Base-by-base conservation (phyloP, 2,888 invertebrate genomes). In the Osedax frankpressi region DNA sequence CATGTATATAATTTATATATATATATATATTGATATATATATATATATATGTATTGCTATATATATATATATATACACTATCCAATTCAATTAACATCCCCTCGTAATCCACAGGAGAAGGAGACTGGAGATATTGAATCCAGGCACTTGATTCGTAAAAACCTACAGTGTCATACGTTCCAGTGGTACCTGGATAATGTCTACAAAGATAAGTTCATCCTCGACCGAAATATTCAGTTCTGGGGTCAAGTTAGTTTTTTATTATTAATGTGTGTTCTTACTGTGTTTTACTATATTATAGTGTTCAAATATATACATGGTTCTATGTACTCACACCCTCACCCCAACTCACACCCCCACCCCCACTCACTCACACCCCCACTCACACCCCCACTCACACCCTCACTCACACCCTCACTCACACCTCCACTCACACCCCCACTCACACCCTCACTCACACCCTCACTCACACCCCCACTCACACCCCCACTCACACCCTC, bases 161-260 rank as follows among this genome's bases (percentile, higher is more conserved):
- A 89, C 79, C 86, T 93, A 27, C 88, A 90, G 28, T 95, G 95
- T 84, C 91, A 93, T 82, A 88, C 87, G 79, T 95, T 95, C 86
- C 89, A 90, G 80, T 95, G 94, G 94, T 95, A 90, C 85, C 87
- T 94, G 77, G 89, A 92, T 75, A 90, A 92, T 82, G 86, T 95
- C 2, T 92, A 92, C 83, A 90, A 89, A 26, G 91, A 93, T 83
- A 94, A 94, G 85, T 95, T 92, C 82, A 89, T 94, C 70, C 91
- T 91, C 0, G 92, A 92, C 69, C 88, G 91, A 80, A 89, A 92
- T 81, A 91, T 91, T 0, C 85, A 86, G 71, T 90, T 88, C 0
- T 91, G 89, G 82, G 94, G 94, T 59, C 77, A 76, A 76, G 78
- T 78, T 28, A 70, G 73, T 25, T 19, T 1, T 27, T 28, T 27